phyloP scores from a whole-genome alignment of 37 sponge, comb jelly and placozoan species.

The Beroe ovata region DNA sequence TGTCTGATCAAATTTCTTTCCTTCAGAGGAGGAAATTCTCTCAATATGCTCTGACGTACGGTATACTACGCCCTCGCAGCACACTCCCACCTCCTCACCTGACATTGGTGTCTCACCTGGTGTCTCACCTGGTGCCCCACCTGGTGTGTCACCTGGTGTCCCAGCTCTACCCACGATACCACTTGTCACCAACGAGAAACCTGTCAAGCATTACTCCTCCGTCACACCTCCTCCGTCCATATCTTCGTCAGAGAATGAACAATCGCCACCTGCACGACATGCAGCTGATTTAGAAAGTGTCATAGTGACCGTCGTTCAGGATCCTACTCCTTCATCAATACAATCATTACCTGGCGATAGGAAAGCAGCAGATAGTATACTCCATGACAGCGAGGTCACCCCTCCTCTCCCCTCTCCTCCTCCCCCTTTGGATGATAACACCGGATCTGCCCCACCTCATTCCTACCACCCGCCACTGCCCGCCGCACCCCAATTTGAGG shows the following conservation, averaged over 20 bases:
- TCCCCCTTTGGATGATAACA: neutral
- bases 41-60: slow-evolving; percentile 22
- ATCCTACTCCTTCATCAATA: neutral
- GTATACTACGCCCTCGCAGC: slow-evolving; percentile 20
- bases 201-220: neutral
- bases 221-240: neutral
- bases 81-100: slow-evolving; percentile 18
- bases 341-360: neutral
- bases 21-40: slow-evolving; percentile 32
- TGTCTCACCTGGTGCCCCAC: neutral
- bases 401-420: neutral
- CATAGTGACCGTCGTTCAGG: neutral
- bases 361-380: neutral
- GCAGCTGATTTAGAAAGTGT: neutral
- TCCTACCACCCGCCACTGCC: neutral
- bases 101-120: neutral
- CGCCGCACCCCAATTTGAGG: neutral
- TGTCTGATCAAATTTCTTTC: too few relatives aligned
- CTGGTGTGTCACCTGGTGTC: neutral
- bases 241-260: neutral
- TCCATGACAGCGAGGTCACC: neutral
- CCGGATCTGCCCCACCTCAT: neutral
- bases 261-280: neutral
- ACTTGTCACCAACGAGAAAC: neutral
- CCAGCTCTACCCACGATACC: neutral